A percentile compares a stretch with the other conserved stretches of the same genome.
Evolutionary conservation across 2,113 vertebrate species (phyloP).

Genomic region (Steatornis caripensis): DNA sequence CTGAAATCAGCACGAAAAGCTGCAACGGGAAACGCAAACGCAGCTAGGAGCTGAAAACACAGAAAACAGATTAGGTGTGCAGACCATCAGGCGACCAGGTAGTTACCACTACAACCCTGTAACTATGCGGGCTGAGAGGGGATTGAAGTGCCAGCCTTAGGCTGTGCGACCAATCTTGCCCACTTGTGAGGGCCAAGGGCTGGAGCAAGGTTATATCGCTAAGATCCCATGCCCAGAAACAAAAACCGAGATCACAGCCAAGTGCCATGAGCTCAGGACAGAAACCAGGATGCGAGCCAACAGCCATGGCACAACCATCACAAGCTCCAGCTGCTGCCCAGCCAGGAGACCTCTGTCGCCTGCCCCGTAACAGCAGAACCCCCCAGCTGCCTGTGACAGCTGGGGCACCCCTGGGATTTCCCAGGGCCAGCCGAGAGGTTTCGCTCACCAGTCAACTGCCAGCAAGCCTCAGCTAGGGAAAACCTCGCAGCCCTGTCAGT

Average conservation of each 20-base stretch:
- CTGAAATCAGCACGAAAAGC: neutral
- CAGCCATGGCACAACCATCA: neutral
- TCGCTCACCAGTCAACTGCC: neutral
- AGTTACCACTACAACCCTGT: neutral
- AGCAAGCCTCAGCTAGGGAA: neutral
- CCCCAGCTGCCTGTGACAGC: neutral
- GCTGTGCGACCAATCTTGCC: neutral
- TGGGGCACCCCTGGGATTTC: neutral
- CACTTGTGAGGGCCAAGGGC: neutral
- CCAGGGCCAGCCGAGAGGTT: neutral
- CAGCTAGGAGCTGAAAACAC: neutral
- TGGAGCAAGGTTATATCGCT: neutral
- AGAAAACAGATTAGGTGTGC: neutral
- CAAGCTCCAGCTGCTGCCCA: neutral
- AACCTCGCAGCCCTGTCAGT: neutral
- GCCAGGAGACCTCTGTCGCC: neutral
- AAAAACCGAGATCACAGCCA: neutral
- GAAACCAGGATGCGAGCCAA: neutral
- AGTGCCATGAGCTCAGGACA: neutral
- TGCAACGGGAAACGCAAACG: neutral
- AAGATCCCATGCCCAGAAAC: neutral
- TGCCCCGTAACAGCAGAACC: neutral
- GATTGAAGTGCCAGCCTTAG: neutral
- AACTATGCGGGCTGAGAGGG: neutral
- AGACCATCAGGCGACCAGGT: neutral